Conservation (phyloP, 1,140 invertebrate species). For the Archegozetes longisetosus region DNA sequence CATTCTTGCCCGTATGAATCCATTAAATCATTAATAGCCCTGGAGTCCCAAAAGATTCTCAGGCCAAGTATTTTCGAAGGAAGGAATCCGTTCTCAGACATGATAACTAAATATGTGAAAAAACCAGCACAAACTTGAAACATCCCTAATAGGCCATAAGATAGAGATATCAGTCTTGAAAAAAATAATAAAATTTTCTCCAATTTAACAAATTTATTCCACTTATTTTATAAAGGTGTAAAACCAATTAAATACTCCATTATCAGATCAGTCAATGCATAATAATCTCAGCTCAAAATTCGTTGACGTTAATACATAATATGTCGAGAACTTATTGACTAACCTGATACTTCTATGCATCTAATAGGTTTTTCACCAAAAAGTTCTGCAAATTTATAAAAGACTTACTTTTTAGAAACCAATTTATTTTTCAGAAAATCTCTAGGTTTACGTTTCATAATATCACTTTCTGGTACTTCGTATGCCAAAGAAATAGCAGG, state of each 20-base stretch:
- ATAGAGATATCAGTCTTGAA: constrained; percentile 42
- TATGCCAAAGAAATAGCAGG: constrained; percentile 52
- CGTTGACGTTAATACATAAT: no score
- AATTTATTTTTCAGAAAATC: constrained; percentile 84
- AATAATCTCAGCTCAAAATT: no score
- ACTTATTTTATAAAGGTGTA: no score
- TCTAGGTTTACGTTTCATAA: constrained; percentile 88
- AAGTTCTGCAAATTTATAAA: no score
- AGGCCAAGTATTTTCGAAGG: constrained; percentile 70
- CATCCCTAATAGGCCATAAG: constrained; percentile 97
- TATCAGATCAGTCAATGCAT: no score
- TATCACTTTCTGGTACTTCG: constrained; percentile 77
- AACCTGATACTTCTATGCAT: no score
- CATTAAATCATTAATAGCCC: constrained; percentile 82
- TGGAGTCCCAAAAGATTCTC: constrained; percentile 86
- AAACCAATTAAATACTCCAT: no score
- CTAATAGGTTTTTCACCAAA: no score
- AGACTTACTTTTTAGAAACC: constrained; percentile 35
- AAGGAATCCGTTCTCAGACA: constrained; percentile 95
- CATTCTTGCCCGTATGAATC: constrained; percentile 98
- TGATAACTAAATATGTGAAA: constrained; percentile 97
- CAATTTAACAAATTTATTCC: no score
- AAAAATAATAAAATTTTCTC: constrained; percentile 35
- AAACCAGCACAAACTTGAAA: constrained; percentile 98
- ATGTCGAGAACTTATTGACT: no score